Conservation (phyloP, 2,797 vertebrate genomes). For the Lagocephalus sceleratus region DNA sequence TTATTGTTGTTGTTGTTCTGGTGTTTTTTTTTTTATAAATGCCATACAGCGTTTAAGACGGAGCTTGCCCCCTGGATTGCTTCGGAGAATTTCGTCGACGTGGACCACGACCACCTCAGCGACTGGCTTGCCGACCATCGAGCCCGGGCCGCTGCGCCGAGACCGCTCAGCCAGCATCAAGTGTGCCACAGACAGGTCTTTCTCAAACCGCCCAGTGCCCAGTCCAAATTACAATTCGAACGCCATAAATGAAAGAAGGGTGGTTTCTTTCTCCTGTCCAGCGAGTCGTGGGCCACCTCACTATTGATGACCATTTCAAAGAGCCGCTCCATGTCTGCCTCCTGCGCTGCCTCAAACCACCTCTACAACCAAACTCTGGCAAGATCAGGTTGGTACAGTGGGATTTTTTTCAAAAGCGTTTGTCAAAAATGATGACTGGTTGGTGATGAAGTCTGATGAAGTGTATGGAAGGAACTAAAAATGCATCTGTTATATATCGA, state of each 20-base stretch:
- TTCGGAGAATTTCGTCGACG: slow-evolving; percentile 91
- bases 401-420: no score
- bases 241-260: neutral
- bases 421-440: no score
- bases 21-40: neutral
- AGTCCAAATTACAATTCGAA: neutral
- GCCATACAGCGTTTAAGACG: slow-evolving; percentile 83
- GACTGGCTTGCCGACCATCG: slow-evolving; percentile 92
- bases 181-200: slow-evolving; percentile 77
- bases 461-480: no score
- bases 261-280: slow-evolving; percentile 22
- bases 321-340: slow-evolving; percentile 87
- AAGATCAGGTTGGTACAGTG: slow-evolving; percentile 79
- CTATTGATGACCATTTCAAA: slow-evolving; percentile 85
- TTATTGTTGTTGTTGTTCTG: no score
- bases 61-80: slow-evolving; percentile 87
- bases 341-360: slow-evolving; percentile 81
- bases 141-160: slow-evolving; percentile 88
- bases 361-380: slow-evolving; percentile 82
- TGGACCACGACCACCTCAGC: slow-evolving; percentile 99
- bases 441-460: no score
- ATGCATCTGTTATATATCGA: no score
- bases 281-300: slow-evolving; percentile 84
- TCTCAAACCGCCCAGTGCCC: neutral
- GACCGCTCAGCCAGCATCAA: slow-evolving; percentile 93